Evolutionary conservation across 2,888 invertebrate species (phyloP).

Genomic region (Antheraea yamamai): DNA sequence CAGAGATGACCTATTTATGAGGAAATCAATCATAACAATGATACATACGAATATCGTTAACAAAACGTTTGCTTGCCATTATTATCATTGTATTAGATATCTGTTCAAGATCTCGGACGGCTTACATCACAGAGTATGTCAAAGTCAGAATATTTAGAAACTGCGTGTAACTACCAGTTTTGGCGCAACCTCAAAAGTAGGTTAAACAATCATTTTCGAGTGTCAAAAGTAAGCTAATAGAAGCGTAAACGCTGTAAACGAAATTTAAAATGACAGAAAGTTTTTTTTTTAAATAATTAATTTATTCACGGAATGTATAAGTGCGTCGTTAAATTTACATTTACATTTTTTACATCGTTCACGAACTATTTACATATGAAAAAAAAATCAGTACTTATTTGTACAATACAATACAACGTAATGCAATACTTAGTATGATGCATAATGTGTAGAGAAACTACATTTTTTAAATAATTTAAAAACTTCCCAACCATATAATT

Average conservation of each 20-base stretch:
- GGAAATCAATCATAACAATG: not conserved
- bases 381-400: too few relatives aligned
- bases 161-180: not conserved
- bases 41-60: not conserved
- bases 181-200: not conserved
- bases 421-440: too few relatives aligned
- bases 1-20: not conserved
- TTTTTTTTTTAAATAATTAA: too few relatives aligned
- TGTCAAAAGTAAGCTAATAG: not conserved
- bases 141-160: not conserved
- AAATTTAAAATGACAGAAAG: not conserved
- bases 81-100: constrained; percentile 5
- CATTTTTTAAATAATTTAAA: too few relatives aligned
- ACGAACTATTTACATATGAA: too few relatives aligned
- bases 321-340: too few relatives aligned
- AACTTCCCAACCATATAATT: too few relatives aligned
- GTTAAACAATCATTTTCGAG: not conserved
- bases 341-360: too few relatives aligned
- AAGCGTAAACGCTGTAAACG: not conserved
- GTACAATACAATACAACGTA: too few relatives aligned
- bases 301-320: too few relatives aligned
- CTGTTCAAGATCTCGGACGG: not conserved
- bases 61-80: constrained; percentile 5
- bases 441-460: too few relatives aligned
- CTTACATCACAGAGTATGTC: not conserved